These are phyloP conservation scores for Trissolcus basalis DNA, from an alignment of 1,140 invertebrate species.

Conservation along the genomic window DNA sequence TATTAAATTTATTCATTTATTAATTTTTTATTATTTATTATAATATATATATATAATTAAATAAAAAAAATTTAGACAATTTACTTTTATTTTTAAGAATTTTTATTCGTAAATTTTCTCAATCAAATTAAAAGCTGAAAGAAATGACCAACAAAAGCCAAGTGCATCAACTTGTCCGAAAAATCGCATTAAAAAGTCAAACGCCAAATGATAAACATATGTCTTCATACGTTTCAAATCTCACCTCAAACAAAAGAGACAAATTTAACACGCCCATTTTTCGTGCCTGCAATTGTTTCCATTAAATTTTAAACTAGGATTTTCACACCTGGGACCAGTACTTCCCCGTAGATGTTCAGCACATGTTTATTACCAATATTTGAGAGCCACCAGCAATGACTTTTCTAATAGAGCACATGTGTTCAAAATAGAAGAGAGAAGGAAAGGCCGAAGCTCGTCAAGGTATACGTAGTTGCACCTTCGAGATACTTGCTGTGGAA, in stretches of 20 bases:
- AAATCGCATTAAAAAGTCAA: constrained; percentile 6
- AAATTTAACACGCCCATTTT: constrained; percentile 13
- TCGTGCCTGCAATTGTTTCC: not conserved
- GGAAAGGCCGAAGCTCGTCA: not conserved
- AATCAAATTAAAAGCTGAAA: too few relatives aligned
- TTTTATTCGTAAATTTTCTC: too few relatives aligned
- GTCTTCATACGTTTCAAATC: not conserved
- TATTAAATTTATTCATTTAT: too few relatives aligned
- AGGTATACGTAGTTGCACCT: not conserved
- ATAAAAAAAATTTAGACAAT: too few relatives aligned
- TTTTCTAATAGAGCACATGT: constrained; percentile 16
- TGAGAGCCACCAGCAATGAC: constrained; percentile 7
- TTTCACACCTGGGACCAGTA: constrained; percentile 25
- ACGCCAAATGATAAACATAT: constrained; percentile 7
- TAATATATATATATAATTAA: not conserved
- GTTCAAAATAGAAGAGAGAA: not conserved
- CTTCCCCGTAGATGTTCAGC: constrained; percentile 5
- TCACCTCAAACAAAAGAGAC: not conserved
- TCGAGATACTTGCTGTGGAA: not conserved
- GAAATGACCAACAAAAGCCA: not conserved
- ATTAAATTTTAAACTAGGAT: constrained; percentile 13
- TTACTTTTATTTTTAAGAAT: too few relatives aligned
- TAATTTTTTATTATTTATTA: too few relatives aligned
- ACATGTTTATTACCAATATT: constrained; percentile 35
- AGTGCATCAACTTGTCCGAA: not conserved